Evolutionary conservation across 1,140 invertebrate genomes (phyloP).

Genomic region (Philopotamus ludificatus): DNA sequence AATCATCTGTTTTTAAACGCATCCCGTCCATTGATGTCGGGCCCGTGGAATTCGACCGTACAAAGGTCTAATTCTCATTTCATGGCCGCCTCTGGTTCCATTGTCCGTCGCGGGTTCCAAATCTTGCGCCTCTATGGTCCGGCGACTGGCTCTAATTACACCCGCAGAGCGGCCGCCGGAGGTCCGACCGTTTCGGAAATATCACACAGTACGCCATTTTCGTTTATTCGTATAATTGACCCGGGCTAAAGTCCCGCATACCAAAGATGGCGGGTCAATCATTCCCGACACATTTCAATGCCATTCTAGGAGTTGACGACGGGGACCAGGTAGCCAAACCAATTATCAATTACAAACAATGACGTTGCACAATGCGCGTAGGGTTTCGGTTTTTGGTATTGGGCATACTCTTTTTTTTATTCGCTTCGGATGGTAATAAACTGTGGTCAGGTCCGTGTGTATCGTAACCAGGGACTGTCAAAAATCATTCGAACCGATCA

Average conservation of each 20-base stretch:
- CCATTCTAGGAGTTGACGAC: neutral
- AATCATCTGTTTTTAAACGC: no score
- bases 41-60: neutral
- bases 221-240: no score
- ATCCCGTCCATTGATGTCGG: neutral
- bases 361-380: constrained; percentile 33
- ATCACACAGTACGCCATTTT: neutral
- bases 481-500: no score
- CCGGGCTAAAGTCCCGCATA: neutral
- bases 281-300: constrained; percentile 7
- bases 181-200: neutral
- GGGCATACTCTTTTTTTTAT: constrained; percentile 7
- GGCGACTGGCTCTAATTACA: constrained; percentile 7
- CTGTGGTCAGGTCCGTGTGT: neutral
- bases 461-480: neutral
- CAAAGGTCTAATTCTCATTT: constrained; percentile 4
- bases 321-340: constrained; percentile 38
- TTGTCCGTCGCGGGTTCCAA: neutral
- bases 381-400: constrained; percentile 24
- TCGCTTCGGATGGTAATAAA: constrained; percentile 6
- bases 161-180: constrained; percentile 7
- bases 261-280: neutral
- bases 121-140: constrained; percentile 2
- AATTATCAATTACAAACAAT: constrained; percentile 43
- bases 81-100: constrained; percentile 7